Conservation (phyloP, 2,888 invertebrate genomes). For the Cephonodes hylas region DNA sequence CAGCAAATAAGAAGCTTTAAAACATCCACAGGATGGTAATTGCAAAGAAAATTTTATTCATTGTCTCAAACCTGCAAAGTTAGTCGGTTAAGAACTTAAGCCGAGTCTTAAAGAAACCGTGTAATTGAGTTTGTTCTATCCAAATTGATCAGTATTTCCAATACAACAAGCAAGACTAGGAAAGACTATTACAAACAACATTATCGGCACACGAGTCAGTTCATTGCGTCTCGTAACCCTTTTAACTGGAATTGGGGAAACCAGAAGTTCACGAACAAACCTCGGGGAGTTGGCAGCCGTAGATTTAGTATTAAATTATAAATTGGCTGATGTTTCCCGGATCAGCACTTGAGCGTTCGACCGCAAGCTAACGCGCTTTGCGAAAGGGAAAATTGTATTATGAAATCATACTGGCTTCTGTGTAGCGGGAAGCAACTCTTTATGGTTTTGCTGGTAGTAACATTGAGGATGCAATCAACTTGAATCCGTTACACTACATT, state of each 20-base stretch:
- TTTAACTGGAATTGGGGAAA: conserved; percentile 32
- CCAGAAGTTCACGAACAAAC: conserved; percentile 29
- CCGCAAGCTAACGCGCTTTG: conserved; percentile 36
- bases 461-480: conserved; percentile 44
- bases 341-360: neutral
- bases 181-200: conserved; percentile 31
- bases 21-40: neutral
- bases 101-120: conserved; percentile 24
- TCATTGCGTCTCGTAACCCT: conserved; percentile 27
- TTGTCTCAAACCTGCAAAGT: conserved; percentile 23
- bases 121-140: conserved; percentile 29
- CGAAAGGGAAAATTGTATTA: conserved; percentile 66
- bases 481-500: conserved; percentile 44
- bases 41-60: conserved; percentile 18
- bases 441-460: conserved; percentile 56
- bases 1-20: neutral
- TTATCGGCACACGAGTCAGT: conserved; percentile 26
- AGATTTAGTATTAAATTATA: conserved; percentile 4
- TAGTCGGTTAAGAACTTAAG: conserved; percentile 21
- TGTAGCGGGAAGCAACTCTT: conserved; percentile 57
- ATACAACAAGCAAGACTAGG: neutral
- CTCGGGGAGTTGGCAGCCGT: neutral
- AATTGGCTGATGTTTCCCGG: conserved; percentile 4
- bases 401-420: conserved; percentile 67
- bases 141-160: conserved; percentile 19